Base-by-base conservation (phyloP, 2,113 vertebrate genomes). In the Addax nasomaculatus region DNA sequence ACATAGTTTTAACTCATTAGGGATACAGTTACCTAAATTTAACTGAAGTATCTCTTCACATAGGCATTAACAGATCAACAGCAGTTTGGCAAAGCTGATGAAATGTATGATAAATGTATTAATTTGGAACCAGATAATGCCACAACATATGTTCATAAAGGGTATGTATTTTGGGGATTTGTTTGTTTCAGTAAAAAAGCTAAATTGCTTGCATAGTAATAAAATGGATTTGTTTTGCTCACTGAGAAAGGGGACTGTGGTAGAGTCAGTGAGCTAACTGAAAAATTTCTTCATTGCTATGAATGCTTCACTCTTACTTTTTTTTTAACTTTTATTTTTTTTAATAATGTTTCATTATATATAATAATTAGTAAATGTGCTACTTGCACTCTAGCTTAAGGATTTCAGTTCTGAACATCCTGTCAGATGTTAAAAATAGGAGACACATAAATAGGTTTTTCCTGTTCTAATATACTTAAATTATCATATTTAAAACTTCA, bases 61-160 rank as follows among this genome's bases (percentile, higher is more conserved):
- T 98, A 99, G 99, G 99, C 99, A 96, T 98, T 99, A 98, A 99
- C 99, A 95, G 99, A 99, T 98, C 99, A 99, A 97, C 99, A 99
- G 90, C 99, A 99, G 96, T 99, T 99, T 98, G 99, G 99, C 93
- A 99, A 99, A 98, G 99, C 99, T 30, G 99, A 99, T 97, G 99
- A 99, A 98, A 99, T 99, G 99, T 99, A 99, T 70, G 99, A 99
- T 99, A 99, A 99, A 97, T 99, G 99, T 97, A 99, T 99, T 91
- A 99, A 99, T 97, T 99, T 99, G 98, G 99, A 99, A 97, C 99
- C 99, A 97, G 99, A 99, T 98, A 99, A 99, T 94, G 99, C 99
- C 43, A 99, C 99, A 60, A 99, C 99, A 1, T 99, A 99, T 58
- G 99, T 99, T 97, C 99, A 99, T 99, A 99, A 99, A 99, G 99